Base-by-base conservation (phyloP, 92 coral and sea anemone genomes). In the Palythoa grandis region DNA sequence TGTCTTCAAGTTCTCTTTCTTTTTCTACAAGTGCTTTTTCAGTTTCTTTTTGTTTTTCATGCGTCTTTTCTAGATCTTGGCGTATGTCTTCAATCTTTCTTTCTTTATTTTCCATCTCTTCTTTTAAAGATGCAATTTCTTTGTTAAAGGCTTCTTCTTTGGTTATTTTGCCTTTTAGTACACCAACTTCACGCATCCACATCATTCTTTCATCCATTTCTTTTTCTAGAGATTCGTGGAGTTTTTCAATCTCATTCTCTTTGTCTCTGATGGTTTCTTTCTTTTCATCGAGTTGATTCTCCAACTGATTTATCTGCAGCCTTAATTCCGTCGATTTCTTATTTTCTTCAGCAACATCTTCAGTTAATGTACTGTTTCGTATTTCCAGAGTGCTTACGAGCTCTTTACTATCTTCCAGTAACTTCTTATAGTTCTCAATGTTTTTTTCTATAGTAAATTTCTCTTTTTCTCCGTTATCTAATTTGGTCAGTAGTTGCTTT, bases 391-490 rank as follows among this genome's bases (percentile, higher is more conserved):
- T 86, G 65, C 89, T 88, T 14, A 88, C 96, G 58, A 92, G 89
- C 83, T 95, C 87, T 90, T 93, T 94, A 87, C 17, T 94, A 70
- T 90, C 98, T 67, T 91, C 95, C 40, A 93, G 79, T 58, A 93
- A 83, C 3, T 90, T 84, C 14, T 92, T 88, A 54, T 92, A 90
- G 11, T 92, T 84, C 47, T 88, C 92, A 12, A 94, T 86, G 22
- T 89, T 72, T 47, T 70, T 85, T 48, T 91, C 93, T 40, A 92
- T 92, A 23, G 88, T 90, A 20, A 63, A 79, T 74, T 90, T 94
- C 57, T 92, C 92, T 57, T 82, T 87, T 74, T 92, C 96, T 24
- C 86, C 92, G 24, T 48, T 84, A 37, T 94, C 93, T 14, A 92
- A 61, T 56, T 80, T 85, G 76, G 75, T 86, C 70, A 78, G 40